Evolutionary conservation across 2,888 invertebrate genomes (phyloP), one percentile per base, ranked within the genome.

Genomic region (Eumerus sabulonum): DNA sequence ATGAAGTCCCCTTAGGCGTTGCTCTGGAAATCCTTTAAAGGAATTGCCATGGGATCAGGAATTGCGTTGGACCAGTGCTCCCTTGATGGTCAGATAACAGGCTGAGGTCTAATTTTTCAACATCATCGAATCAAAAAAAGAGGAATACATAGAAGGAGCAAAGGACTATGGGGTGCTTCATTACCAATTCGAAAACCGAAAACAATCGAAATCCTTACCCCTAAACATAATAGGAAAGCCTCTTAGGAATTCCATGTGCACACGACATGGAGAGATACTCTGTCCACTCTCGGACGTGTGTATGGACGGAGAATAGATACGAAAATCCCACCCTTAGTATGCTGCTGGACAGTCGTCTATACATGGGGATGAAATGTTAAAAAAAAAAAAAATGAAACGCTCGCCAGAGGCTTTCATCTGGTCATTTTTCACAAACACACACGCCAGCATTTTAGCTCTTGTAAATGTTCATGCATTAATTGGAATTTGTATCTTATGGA

Each of bases 401-500:
- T 44, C 48, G 51, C 57, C n/a, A 3, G 35, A 18, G 60, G 16
- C 1, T 62, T 56, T 60, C 47, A 45, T 16, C 19, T 9, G 42
- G 16, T 54, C 48, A 54, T 19, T 36, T n/a, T 1, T 13, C 14
- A 48, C 16, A 42, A 1, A 59, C 13, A 19, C 38, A 67, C 42
- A 56, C 36, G 59, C 13, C 35, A 44, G 14, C 14, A 16, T 7
- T 44, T 9, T 35, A 56, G 14, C 27, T 60, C 42, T 35, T 60
- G 44, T 60, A 74, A 74, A 62, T 56, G 67, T 50, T 63, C 67
- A 59, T 59, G 57, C 42, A 72, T 67, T 77, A 77, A 77, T 77
- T 77, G 59, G 67, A 68, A 72, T 57, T 59, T 57, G 60, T 56
- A 56, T 54, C 48, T 18, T 54, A 19, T 18, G 48, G 44, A 40